Evolutionary conservation across 2,797 vertebrate species (phyloP).

Genomic region (Lophius americanus): DNA sequence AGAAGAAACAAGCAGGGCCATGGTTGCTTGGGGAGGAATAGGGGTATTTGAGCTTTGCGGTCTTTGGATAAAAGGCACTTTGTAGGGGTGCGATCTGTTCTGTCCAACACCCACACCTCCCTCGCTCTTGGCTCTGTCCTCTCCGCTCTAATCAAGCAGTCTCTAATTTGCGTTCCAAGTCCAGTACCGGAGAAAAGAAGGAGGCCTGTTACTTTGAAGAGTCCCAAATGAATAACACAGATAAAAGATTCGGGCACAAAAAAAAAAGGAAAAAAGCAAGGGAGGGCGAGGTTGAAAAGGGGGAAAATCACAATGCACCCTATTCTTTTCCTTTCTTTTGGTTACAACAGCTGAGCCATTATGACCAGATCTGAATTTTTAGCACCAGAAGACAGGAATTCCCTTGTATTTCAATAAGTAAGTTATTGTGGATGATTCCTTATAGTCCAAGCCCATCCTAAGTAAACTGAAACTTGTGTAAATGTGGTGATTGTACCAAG

Average conservation of each 20-base stretch:
- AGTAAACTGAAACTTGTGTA: conserved; percentile 91
- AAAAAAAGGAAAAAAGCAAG: conserved; percentile 72
- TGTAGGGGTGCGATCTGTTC: conserved; percentile 91
- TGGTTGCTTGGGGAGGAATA: conserved; percentile 85
- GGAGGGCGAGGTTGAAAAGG: conserved; percentile 74
- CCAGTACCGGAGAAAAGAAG: conserved; percentile 90
- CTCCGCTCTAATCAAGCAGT: conserved; percentile 85
- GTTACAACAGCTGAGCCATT: conserved; percentile 98
- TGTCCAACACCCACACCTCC: conserved; percentile 87
- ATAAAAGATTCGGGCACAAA: conserved; percentile 95
- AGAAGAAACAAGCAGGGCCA: conserved; percentile 84
- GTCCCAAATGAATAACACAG: conserved; percentile 94
- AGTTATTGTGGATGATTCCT: conserved; percentile 89
- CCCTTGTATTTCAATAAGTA: conserved; percentile 92
- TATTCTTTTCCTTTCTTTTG: conserved; percentile 95
- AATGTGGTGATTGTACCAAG: conserved; percentile 88
- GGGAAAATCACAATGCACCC: conserved; percentile 93
- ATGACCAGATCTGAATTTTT: conserved; percentile 93
- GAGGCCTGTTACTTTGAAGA: conserved; percentile 95
- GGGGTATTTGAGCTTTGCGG: conserved; percentile 80
- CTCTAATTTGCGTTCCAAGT: conserved; percentile 96
- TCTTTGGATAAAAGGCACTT: conserved; percentile 95
- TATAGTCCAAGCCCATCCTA: conserved; percentile 86
- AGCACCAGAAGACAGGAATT: conserved; percentile 90
- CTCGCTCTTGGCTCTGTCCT: conserved; percentile 77